Conservation (phyloP, 2,113 vertebrate species). For the Dromaius novaehollandiae region DNA sequence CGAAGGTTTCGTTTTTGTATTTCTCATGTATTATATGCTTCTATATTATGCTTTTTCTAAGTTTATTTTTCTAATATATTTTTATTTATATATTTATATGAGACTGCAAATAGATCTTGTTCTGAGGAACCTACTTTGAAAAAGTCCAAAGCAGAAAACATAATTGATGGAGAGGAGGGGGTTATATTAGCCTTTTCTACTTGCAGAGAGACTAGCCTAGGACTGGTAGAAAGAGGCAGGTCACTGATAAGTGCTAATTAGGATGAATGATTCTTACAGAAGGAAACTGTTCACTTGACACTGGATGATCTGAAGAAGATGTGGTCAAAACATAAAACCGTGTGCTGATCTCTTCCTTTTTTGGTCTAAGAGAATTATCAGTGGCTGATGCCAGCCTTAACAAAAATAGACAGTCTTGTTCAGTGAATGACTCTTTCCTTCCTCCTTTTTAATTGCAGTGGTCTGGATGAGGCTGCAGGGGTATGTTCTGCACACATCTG, state of each 20-base stretch:
- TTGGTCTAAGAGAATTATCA: background rate
- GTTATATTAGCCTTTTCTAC: accelerated
- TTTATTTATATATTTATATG: background rate
- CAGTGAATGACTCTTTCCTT: background rate
- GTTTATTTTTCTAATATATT: background rate
- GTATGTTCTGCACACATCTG: background rate
- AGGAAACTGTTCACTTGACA: background rate
- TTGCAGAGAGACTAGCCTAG: background rate
- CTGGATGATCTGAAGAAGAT: background rate
- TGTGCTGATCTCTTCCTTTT: background rate
- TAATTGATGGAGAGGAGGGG: background rate
- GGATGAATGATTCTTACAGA: background rate
- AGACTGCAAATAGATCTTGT: background rate
- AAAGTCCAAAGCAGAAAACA: background rate
- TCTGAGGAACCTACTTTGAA: background rate
- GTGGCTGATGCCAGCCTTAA: background rate
- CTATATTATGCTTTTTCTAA: background rate
- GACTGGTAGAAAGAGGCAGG: background rate
- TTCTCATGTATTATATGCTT: background rate
- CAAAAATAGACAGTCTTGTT: background rate
- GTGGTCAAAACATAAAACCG: background rate
- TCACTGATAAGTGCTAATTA: background rate
- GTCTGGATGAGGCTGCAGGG: background rate
- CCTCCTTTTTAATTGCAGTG: background rate
- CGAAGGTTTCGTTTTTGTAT: background rate